A percentile compares a stretch with the other conserved stretches of the same genome.
phyloP scores from a whole-genome alignment of 2,888 invertebrate species.

The Trachelus tabidus region DNA sequence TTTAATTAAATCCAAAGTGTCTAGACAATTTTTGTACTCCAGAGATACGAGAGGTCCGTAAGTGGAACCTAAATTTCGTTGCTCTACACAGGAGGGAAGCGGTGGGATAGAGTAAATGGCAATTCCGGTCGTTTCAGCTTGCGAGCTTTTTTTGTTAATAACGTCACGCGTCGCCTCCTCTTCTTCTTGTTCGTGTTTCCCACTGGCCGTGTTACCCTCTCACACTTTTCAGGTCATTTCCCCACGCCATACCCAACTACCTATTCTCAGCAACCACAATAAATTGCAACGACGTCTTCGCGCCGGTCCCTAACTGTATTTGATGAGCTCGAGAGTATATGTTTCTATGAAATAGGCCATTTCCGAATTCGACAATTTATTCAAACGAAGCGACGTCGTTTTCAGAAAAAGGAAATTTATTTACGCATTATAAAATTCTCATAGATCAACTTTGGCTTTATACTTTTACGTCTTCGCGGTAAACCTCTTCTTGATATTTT shows the following conservation, averaged over 20 bases:
- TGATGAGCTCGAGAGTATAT: not conserved
- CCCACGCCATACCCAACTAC: not conserved
- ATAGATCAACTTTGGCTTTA: not conserved
- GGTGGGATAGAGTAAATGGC: not conserved
- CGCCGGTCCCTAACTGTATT: not conserved
- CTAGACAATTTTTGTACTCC: not conserved
- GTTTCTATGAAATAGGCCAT: not conserved
- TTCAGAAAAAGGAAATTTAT: not conserved
- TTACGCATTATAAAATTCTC: not conserved
- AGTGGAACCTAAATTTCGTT: not conserved
- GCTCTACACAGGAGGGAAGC: not conserved
- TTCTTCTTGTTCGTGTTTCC: conserved; percentile 20
- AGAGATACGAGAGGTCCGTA: not conserved
- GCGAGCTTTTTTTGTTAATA: conserved; percentile 21
- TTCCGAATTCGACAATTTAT: not conserved
- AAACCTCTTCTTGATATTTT: not conserved
- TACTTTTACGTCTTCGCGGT: not conserved
- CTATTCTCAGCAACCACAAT: not conserved
- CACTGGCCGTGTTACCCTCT: not conserved
- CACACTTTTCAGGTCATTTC: not conserved
- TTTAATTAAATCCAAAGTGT: not conserved
- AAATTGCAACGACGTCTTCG: not conserved
- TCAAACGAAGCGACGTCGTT: not conserved
- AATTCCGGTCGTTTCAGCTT: conserved; percentile 18
- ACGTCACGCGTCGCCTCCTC: conserved; percentile 16